Conservation (phyloP, 2,113 vertebrate genomes). For the Ochotona curzoniae region DNA sequence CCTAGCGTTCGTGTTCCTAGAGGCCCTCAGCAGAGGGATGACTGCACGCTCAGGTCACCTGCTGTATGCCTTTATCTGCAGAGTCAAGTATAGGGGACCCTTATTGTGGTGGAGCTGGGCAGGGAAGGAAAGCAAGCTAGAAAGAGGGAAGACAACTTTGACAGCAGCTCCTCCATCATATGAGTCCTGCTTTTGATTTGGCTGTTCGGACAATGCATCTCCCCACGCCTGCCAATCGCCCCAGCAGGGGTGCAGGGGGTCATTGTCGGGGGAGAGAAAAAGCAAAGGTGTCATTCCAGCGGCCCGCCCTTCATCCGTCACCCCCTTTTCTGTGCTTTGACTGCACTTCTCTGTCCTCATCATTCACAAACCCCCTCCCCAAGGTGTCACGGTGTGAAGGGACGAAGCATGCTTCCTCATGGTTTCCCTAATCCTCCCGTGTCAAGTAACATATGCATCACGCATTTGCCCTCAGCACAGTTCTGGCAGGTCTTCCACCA, state of each 20-base stretch:
- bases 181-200: conserved; percentile 44
- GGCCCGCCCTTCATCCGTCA: not conserved
- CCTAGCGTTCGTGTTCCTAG: not conserved
- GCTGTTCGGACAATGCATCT: conserved; percentile 24
- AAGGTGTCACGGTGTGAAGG: conserved; percentile 57
- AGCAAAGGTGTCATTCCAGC: conserved; percentile 32
- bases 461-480: not conserved
- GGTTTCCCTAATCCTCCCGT: conserved; percentile 59
- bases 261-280: not conserved
- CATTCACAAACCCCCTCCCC: conserved; percentile 47
- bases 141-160: not conserved
- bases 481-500: conserved; percentile 63
- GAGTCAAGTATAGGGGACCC: not conserved
- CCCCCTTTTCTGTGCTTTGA: not conserved
- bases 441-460: conserved; percentile 64
- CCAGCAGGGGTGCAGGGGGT: not conserved
- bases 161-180: conserved; percentile 33
- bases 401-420: conserved; percentile 62
- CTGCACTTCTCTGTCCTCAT: conserved; percentile 2
- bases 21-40: conserved; percentile 1
- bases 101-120: not conserved
- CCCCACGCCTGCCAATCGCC: conserved; percentile 65
- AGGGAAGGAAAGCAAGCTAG: not conserved
- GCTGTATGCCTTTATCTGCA: conserved; percentile 61
- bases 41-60: conserved; percentile 40